A percentile compares a stretch with the other conserved stretches of the same genome.
Evolutionary conservation across 1,140 invertebrate genomes (phyloP).

Genomic region (Apocrypta bakeri): DNA sequence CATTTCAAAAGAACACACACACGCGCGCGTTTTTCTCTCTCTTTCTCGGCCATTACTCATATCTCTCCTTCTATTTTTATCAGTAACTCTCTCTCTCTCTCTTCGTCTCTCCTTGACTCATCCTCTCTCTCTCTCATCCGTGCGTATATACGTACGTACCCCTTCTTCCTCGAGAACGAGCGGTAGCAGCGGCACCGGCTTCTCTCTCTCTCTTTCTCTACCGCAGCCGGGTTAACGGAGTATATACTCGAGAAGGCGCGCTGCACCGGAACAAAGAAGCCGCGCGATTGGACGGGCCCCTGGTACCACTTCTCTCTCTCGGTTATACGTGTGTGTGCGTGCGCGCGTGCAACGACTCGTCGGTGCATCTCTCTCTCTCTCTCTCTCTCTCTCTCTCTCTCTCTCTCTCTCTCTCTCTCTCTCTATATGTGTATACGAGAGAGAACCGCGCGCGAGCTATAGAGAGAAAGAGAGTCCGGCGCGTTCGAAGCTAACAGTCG

Average conservation of each 20-base stretch:
- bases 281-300: conserved; percentile 11
- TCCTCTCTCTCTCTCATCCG: not conserved
- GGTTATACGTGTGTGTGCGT: no score
- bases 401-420: no score
- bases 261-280: conserved; percentile 19
- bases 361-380: not conserved
- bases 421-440: no score
- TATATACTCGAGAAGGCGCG: not conserved
- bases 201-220: no score
- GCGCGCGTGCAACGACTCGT: no score
- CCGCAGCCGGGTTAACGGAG: conserved; percentile 5
- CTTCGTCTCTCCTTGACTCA: conserved; percentile 1
- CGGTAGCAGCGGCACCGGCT: not conserved
- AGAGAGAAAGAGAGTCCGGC: not conserved
- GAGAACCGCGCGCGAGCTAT: no score
- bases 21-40: no score
- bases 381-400: no score
- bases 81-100: conserved; percentile 24
- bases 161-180: not conserved
- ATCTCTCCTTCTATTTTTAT: not conserved
- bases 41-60: not conserved
- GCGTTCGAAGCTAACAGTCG: no score
- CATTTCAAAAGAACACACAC: no score
- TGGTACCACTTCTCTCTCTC: no score
- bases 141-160: not conserved